A percentile compares a stretch with the other conserved stretches of the same genome.
Conservation (phyloP, 2,797 vertebrate species). For the Odontamblyopus rebecca region DNA sequence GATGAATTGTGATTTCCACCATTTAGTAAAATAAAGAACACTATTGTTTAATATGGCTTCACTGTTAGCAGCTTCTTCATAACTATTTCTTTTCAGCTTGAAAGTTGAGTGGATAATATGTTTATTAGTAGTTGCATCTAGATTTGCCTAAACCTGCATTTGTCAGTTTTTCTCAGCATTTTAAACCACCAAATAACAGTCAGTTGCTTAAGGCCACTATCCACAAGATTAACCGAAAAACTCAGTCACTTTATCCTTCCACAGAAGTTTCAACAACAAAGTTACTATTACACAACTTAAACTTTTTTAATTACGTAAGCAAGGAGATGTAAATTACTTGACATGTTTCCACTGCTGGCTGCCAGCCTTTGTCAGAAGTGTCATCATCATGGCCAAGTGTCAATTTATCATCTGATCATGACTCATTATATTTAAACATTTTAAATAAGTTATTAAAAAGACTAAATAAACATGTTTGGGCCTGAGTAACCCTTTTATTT, state of each 20-base stretch:
- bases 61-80: background rate
- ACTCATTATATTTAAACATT: background rate
- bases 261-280: slow-evolving; percentile 31
- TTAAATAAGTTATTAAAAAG: background rate
- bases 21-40: slow-evolving; percentile 74
- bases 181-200: background rate
- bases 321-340: background rate
- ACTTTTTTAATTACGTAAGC: background rate
- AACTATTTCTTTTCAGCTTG: background rate
- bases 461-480: background rate
- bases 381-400: background rate
- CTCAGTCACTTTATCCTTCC: background rate
- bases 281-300: slow-evolving; percentile 14
- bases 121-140: too few relatives aligned
- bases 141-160: too few relatives aligned
- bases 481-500: slow-evolving; percentile 30
- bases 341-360: background rate
- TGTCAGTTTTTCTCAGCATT: background rate
- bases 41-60: slow-evolving; percentile 56
- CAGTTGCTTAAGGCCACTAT: background rate
- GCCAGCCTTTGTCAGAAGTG: background rate
- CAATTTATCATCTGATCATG: too few relatives aligned
- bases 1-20: slow-evolving; percentile 60
- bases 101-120: background rate
- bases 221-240: background rate